A percentile compares a stretch with the other conserved stretches of the same genome.
phyloP scores from a whole-genome alignment of 2,113 vertebrate genomes.

The Grallaria varia region DNA sequence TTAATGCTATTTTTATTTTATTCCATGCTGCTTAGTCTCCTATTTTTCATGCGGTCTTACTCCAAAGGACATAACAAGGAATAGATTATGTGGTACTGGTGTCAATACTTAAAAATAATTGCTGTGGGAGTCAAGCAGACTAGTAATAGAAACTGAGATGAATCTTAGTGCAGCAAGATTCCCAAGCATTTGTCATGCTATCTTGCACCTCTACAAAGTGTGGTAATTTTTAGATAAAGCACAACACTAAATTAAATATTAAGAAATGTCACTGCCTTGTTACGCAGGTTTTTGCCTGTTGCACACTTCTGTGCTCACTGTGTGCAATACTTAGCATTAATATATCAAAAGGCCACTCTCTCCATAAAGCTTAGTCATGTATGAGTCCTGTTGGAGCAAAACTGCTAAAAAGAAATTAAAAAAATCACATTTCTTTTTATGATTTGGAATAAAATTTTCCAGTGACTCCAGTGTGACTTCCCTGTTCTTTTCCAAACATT shows the following conservation, averaged over 20 bases:
- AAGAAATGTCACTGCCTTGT: not conserved
- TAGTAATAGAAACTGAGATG: not conserved
- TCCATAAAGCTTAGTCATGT: not conserved
- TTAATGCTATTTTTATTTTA: not conserved
- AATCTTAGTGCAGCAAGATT: not conserved
- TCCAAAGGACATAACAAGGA: not conserved
- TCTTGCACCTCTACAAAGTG: not conserved
- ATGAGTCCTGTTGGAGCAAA: not conserved
- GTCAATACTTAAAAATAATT: conserved; percentile 33
- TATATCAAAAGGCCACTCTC: not conserved
- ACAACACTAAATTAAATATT: not conserved
- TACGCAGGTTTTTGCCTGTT: not conserved
- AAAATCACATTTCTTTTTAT: not conserved
- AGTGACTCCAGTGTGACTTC: not conserved
- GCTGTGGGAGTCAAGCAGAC: not conserved
- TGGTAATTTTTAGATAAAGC: not conserved
- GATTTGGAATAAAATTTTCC: not conserved
- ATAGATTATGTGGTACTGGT: not conserved
- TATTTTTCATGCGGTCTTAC: not conserved
- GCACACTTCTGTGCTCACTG: not conserved
- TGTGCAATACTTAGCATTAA: not conserved
- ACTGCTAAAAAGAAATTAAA: not conserved
- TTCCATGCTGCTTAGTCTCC: not conserved
- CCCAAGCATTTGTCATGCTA: not conserved
- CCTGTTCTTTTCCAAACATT: not conserved